These are phyloP conservation scores for Hapalemur alaotrensis DNA, from an alignment of 2,797 vertebrate species.

Conservation along the genomic window DNA sequence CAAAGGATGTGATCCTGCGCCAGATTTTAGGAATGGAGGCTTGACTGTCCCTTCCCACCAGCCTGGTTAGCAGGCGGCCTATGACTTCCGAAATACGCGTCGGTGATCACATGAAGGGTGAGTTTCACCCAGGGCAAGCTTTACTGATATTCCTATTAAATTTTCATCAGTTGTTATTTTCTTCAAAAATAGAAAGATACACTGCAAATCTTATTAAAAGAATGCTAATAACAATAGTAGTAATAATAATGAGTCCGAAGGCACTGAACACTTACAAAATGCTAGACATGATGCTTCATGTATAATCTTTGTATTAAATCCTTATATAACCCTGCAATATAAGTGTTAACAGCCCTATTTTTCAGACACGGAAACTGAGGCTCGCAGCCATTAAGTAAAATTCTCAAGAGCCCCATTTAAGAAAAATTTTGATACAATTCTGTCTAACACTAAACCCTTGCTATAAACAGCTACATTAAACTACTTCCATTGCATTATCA, in stretches of 20 bases:
- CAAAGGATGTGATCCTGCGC: not conserved
- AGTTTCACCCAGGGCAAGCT: not conserved
- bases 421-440: not conserved
- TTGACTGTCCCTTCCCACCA: not conserved
- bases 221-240: not conserved
- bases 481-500: not conserved
- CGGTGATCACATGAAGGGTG: not conserved
- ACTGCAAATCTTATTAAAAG: not conserved
- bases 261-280: not conserved
- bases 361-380: constrained; percentile 18
- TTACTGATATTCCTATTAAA: not conserved
- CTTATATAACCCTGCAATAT: not conserved
- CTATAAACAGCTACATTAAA: constrained; percentile 25
- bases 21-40: not conserved
- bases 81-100: not conserved
- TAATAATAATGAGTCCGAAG: not conserved
- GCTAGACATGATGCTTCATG: not conserved
- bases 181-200: not conserved
- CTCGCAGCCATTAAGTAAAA: not conserved
- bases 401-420: not conserved
- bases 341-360: not conserved
- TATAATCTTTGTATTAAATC: not conserved
- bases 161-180: constrained; percentile 20
- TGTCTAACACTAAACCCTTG: not conserved
- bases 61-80: not conserved